phyloP scores from a whole-genome alignment of 2,113 vertebrate genomes.

The Cromileptes altivelis region DNA sequence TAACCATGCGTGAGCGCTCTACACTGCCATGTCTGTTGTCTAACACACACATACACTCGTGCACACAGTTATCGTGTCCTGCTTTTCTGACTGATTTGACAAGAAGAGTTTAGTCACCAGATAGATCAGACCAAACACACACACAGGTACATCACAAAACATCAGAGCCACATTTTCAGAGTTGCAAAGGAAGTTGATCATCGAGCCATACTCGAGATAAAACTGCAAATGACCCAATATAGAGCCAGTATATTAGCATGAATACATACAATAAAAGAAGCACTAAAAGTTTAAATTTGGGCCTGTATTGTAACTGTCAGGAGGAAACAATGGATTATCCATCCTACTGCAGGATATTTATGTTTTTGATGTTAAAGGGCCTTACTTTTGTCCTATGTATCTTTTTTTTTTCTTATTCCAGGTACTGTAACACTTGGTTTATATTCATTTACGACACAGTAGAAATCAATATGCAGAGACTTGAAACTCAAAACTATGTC shows the following conservation, averaged over 20 bases:
- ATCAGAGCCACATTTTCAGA: not conserved
- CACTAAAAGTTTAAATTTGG: not conserved
- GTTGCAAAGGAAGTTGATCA: not conserved
- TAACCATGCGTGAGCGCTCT: conserved; percentile 64
- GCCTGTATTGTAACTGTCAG: not conserved
- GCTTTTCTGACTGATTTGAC: conserved; percentile 58
- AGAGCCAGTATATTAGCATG: not conserved
- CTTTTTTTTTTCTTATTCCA: not conserved
- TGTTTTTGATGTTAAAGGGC: not conserved
- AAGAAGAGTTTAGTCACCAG: conserved; percentile 42
- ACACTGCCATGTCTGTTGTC: conserved; percentile 68
- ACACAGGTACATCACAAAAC: conserved; percentile 26
- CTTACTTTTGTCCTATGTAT: not conserved
- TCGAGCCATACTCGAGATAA: not conserved
- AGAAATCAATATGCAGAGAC: not conserved
- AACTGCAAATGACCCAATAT: not conserved
- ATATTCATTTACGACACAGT: not conserved
- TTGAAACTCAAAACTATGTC: conserved; percentile 2
- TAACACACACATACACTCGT: conserved; percentile 30
- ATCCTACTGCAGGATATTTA: not conserved
- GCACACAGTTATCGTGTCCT: conserved; percentile 17
- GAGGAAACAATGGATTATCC: not conserved
- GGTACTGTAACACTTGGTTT: not conserved
- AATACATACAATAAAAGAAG: not conserved
- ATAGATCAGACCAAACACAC: conserved; percentile 12